Evolutionary conservation across 1,140 invertebrate genomes (phyloP).

Genomic region (Portunus trituberculatus): DNA sequence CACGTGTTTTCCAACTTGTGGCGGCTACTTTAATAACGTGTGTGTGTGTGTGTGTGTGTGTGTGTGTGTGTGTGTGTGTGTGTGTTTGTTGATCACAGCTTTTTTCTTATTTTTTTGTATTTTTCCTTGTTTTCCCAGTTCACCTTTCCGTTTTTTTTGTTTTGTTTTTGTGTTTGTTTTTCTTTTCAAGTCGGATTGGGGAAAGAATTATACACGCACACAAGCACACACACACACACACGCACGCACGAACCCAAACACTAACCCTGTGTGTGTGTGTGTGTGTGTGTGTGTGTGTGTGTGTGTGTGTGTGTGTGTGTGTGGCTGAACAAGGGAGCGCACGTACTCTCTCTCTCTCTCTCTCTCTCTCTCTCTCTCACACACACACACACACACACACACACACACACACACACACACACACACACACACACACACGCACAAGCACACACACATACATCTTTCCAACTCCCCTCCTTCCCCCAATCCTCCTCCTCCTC

Average conservation of each 20-base stretch:
- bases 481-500: too few species aligned
- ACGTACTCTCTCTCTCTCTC: too few species aligned
- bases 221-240: conserved; percentile 28
- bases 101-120: background rate
- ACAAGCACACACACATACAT: too few species aligned
- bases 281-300: too few species aligned
- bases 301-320: too few species aligned
- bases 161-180: background rate
- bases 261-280: background rate
- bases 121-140: background rate
- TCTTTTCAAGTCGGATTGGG: too few species aligned
- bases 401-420: conserved; percentile 45
- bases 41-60: too few species aligned
- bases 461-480: too few species aligned
- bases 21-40: background rate
- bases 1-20: conserved; percentile 48
- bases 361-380: too few species aligned
- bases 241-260: background rate
- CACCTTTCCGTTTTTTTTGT: background rate
- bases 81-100: background rate
- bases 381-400: conserved; percentile 49
- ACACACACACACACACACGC: too few species aligned
- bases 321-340: too few species aligned
- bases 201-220: background rate
- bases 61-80: too few species aligned